Conservation (phyloP, 1,140 invertebrate genomes). For the Coenobita brevimanus region DNA sequence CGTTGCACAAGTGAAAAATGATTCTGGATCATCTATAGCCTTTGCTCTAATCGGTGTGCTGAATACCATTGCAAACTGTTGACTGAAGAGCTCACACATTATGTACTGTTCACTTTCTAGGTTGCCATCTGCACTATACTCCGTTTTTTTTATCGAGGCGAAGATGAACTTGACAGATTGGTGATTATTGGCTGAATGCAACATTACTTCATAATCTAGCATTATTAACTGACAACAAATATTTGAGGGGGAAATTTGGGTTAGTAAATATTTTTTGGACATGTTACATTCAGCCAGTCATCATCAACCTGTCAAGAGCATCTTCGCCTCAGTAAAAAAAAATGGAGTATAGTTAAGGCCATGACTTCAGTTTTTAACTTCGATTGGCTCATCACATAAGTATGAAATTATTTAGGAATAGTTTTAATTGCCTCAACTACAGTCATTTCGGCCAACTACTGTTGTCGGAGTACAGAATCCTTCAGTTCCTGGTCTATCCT, state of each 20-base stretch:
- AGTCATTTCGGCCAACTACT: not conserved
- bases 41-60: not conserved
- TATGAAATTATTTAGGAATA: not conserved
- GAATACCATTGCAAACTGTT: not conserved
- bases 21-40: not conserved
- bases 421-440: not conserved
- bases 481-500: not conserved
- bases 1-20: not conserved
- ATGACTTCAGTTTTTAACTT: not conserved
- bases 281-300: too few relatives aligned
- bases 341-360: not conserved
- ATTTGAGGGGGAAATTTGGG: too few relatives aligned
- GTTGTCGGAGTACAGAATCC: not conserved
- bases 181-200: too few relatives aligned
- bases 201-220: too few relatives aligned
- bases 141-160: too few relatives aligned
- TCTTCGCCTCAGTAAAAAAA: too few relatives aligned
- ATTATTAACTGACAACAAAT: too few relatives aligned
- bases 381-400: not conserved
- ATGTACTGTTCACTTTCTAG: not conserved
- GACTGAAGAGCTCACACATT: not conserved
- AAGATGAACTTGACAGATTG: too few relatives aligned
- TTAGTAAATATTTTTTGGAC: too few relatives aligned
- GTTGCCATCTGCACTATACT: not conserved
- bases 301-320: too few relatives aligned